A percentile compares a stretch with the other conserved stretches of the same genome.
phyloP scores from a whole-genome alignment of 2,113 vertebrate genomes.

The Hippocampus comes region DNA sequence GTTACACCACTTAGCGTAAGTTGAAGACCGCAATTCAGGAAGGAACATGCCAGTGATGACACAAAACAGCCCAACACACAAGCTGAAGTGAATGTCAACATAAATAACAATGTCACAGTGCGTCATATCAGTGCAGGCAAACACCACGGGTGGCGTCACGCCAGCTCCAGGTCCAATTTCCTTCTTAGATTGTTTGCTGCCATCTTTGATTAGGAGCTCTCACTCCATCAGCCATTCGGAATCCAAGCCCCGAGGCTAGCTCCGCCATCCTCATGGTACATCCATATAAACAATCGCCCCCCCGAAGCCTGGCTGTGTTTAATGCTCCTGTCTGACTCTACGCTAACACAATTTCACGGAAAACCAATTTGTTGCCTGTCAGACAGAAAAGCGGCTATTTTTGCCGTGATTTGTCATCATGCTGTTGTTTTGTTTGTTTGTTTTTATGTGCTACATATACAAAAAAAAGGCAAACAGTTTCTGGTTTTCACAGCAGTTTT shows the following conservation, averaged over 20 bases:
- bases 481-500: slow-evolving; percentile 39
- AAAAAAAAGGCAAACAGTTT: background rate
- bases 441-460: slow-evolving; percentile 29
- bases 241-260: slow-evolving; percentile 1
- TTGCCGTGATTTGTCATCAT: slow-evolving; percentile 47
- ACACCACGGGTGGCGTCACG: background rate
- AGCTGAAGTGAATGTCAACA: background rate
- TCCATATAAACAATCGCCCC: slow-evolving; percentile 11
- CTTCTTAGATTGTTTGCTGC: slow-evolving; percentile 2
- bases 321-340: slow-evolving; percentile 39
- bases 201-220: slow-evolving; percentile 2
- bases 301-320: slow-evolving; percentile 18
- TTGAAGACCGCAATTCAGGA: too few species aligned
- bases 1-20: too few species aligned
- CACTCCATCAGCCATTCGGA: slow-evolving; percentile 1
- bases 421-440: slow-evolving; percentile 50
- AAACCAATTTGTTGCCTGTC: slow-evolving; percentile 62
- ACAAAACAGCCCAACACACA: background rate
- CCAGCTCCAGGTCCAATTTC: background rate
- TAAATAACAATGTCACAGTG: background rate
- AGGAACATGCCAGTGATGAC: too few species aligned
- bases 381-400: slow-evolving; percentile 34
- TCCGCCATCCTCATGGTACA: slow-evolving; percentile 11
- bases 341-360: slow-evolving; percentile 55
- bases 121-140: background rate